phyloP scores from a whole-genome alignment of 2,888 invertebrate genomes.

The Cylloceria caligata region DNA sequence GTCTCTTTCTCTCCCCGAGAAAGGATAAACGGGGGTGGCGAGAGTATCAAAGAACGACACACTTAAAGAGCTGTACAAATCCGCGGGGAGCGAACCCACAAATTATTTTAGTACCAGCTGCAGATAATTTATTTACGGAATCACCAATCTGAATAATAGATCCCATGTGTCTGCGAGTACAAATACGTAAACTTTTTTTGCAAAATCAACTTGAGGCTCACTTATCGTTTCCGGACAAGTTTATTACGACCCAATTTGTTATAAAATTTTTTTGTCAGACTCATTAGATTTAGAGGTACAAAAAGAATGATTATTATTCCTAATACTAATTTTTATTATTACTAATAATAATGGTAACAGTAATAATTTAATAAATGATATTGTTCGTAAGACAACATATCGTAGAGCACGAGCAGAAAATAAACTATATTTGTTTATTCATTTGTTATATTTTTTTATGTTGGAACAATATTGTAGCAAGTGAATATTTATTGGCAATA shows the following conservation, averaged over 20 bases:
- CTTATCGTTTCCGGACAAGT: background rate
- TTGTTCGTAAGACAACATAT: too few relatives aligned
- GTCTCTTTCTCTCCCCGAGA: constrained; percentile 19
- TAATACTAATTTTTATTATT: too few relatives aligned
- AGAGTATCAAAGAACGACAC: constrained; percentile 53
- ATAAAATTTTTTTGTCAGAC: background rate
- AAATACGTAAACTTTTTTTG: background rate
- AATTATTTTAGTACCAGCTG: constrained; percentile 40
- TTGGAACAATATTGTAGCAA: too few relatives aligned
- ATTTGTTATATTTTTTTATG: too few relatives aligned
- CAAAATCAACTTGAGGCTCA: background rate
- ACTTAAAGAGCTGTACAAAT: constrained; percentile 42
- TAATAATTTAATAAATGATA: too few relatives aligned
- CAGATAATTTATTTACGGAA: constrained; percentile 38
- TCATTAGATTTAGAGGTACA: too few relatives aligned
- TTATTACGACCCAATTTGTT: background rate
- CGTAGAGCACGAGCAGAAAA: too few relatives aligned
- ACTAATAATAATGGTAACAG: too few relatives aligned
- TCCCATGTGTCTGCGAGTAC: background rate
- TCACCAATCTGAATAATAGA: constrained; percentile 21
- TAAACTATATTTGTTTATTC: too few relatives aligned
- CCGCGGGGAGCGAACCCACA: constrained; percentile 16
- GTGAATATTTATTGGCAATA: too few relatives aligned
- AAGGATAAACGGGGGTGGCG: constrained; percentile 35
- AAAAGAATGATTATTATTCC: too few relatives aligned